These are phyloP conservation scores for Acleris emargana DNA, from an alignment of 2,888 invertebrate genomes.

Conservation along the genomic window DNA sequence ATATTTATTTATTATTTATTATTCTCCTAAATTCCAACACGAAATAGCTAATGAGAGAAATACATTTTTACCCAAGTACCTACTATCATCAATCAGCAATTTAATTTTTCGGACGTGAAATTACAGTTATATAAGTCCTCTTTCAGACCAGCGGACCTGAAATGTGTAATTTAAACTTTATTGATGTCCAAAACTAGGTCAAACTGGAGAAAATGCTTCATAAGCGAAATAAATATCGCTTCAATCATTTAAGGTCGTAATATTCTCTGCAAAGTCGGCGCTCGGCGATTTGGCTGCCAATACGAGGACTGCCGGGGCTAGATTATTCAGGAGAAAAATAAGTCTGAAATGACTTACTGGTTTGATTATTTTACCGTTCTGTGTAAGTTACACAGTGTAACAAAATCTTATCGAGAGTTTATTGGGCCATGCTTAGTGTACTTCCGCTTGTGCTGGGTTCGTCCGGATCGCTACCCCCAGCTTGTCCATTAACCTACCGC, in stretches of 20 bases:
- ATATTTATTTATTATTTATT: too few relatives aligned
- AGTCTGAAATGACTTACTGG: too few relatives aligned
- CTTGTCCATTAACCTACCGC: too few relatives aligned
- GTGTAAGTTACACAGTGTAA: too few relatives aligned
- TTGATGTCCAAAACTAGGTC: conserved; percentile 28
- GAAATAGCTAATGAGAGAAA: too few relatives aligned
- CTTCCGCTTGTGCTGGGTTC: too few relatives aligned
- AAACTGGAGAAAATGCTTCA: conserved; percentile 30
- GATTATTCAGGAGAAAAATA: neutral
- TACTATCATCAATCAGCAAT: neutral
- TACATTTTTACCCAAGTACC: too few relatives aligned
- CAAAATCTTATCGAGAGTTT: too few relatives aligned
- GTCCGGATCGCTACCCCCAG: too few relatives aligned
- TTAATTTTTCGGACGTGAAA: neutral
- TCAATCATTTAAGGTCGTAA: conserved; percentile 33
- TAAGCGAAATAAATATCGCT: conserved; percentile 36
- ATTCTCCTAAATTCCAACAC: too few relatives aligned
- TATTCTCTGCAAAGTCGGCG: conserved; percentile 9
- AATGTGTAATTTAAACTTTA: conserved; percentile 31
- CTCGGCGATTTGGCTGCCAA: conserved; percentile 11
- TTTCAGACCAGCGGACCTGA: conserved; percentile 18
- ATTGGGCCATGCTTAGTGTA: too few relatives aligned
- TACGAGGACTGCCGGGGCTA: neutral
- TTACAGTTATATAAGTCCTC: conserved; percentile 5
- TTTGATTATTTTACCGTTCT: too few relatives aligned